Percentiles rank a stretch among this genome's conserved stretches.
These are phyloP conservation scores for Alloscopus bannaensis DNA, from an alignment of 2,888 invertebrate species.

Conservation along the genomic window DNA sequence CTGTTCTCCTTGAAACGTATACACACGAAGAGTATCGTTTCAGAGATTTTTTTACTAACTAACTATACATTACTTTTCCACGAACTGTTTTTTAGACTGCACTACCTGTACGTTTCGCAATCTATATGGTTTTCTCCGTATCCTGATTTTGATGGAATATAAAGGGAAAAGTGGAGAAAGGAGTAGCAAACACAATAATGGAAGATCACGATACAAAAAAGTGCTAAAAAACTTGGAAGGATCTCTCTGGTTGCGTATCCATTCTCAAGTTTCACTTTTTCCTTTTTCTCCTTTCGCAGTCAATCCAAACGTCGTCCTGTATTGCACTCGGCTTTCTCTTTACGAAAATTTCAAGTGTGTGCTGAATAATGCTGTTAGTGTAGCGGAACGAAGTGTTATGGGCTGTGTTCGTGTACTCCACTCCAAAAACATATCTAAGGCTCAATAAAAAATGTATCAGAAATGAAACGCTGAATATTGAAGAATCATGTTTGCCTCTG, in stretches of 20 bases:
- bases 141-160: not conserved
- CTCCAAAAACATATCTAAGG: too few species aligned
- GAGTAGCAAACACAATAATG: not conserved
- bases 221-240: slow-evolving; percentile 19
- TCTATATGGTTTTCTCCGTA: too few species aligned
- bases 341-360: not conserved
- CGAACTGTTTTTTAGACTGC: too few species aligned
- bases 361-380: not conserved
- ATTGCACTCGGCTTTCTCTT: not conserved
- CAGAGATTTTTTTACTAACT: too few species aligned
- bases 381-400: not conserved
- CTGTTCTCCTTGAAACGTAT: slow-evolving; percentile 46
- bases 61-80: not conserved
- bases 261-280: slow-evolving; percentile 15
- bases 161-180: not conserved
- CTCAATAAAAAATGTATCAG: slow-evolving; percentile 15
- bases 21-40: too few species aligned
- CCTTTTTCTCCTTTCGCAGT: slow-evolving; percentile 3
- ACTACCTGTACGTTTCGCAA: too few species aligned
- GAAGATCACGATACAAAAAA: slow-evolving; percentile 9
- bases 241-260: slow-evolving; percentile 14
- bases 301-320: not conserved
- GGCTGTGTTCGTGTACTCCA: too few species aligned
- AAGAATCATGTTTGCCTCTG: slow-evolving; percentile 27
- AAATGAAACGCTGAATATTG: slow-evolving; percentile 34